Evolutionary conservation across 2,888 invertebrate species (phyloP).

Genomic region (Pycnomerus fuliginosus): DNA sequence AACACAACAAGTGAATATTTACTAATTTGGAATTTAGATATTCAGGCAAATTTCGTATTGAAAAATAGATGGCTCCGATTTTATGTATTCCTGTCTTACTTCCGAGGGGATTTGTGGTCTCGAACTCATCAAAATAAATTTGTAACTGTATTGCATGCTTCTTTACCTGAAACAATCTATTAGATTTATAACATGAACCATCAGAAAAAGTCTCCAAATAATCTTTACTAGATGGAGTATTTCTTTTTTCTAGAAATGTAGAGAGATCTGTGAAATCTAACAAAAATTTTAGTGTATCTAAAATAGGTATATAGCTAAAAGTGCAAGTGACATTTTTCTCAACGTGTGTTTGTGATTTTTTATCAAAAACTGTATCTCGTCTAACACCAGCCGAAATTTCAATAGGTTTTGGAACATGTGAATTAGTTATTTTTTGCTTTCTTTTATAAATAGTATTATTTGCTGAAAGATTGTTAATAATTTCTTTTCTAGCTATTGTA

Average conservation of each 20-base stretch:
- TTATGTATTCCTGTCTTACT: constrained; percentile 27
- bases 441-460: not conserved
- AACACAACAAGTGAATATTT: constrained; percentile 20
- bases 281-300: constrained; percentile 5
- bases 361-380: not conserved
- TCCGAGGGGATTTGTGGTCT: constrained; percentile 20
- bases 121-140: constrained; percentile 28
- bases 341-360: not conserved
- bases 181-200: not conserved
- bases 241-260: not conserved
- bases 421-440: not conserved
- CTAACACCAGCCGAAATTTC: not conserved
- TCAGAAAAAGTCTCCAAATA: not conserved
- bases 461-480: not conserved
- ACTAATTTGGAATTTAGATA: constrained; percentile 9
- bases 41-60: constrained; percentile 19
- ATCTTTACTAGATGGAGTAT: constrained; percentile 1
- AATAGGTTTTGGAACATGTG: not conserved
- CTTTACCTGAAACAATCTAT: not conserved
- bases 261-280: not conserved
- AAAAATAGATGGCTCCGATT: constrained; percentile 25
- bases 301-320: constrained; percentile 11
- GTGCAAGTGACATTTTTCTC: constrained; percentile 1
- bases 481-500: not conserved
- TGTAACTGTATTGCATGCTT: constrained; percentile 13